A percentile compares a stretch with the other conserved stretches of the same genome.
These are phyloP conservation scores for Apostichopus japonicus DNA, from an alignment of 35 echinoderm and acorn worm species.

Conservation along the genomic window DNA sequence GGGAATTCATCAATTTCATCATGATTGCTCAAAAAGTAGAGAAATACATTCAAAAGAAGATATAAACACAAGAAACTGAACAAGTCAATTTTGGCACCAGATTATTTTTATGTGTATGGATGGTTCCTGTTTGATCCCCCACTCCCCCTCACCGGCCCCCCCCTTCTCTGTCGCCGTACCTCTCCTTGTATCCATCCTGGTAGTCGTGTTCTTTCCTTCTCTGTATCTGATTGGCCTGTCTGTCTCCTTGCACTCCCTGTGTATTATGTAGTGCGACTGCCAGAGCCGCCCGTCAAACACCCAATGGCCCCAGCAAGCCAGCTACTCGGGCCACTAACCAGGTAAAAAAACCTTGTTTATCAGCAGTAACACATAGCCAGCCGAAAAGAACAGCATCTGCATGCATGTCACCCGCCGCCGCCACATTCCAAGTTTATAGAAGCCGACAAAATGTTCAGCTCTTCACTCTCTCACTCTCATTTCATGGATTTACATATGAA, in stretches of 20 bases:
- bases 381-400: too few relatives aligned
- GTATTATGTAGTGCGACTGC: slow-evolving; percentile 10
- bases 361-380: background rate
- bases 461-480: too few relatives aligned
- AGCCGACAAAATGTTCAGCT: too few relatives aligned
- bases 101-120: too few relatives aligned
- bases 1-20: too few relatives aligned
- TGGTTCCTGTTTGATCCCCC: background rate
- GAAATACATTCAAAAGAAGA: too few relatives aligned
- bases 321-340: background rate
- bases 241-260: background rate
- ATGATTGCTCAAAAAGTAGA: too few relatives aligned
- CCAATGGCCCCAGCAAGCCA: background rate
- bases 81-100: too few relatives aligned
- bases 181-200: background rate
- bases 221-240: background rate
- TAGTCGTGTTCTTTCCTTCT: background rate
- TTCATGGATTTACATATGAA: too few relatives aligned
- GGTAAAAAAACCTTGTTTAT: slow-evolving; percentile 1
- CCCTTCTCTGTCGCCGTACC: background rate
- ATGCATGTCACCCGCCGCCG: too few relatives aligned
- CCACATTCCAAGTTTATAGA: too few relatives aligned
- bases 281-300: background rate
- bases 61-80: too few relatives aligned
- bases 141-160: background rate